Evolutionary conservation across 2,113 vertebrate species (phyloP).

Genomic region (Centropus bengalensis): DNA sequence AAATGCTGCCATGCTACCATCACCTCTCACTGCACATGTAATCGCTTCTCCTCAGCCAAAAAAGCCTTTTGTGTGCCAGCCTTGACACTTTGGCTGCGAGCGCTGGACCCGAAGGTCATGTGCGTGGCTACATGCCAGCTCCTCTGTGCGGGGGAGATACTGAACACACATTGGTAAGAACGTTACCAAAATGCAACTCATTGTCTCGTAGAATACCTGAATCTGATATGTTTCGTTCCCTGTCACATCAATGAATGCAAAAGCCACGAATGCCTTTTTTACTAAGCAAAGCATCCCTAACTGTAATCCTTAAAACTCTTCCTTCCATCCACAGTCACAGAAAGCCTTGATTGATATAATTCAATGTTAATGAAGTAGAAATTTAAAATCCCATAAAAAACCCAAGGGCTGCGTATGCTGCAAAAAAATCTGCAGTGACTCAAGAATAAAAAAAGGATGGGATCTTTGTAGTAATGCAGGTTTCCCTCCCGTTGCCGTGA

Average conservation of each 20-base stretch:
- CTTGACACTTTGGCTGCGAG: background rate
- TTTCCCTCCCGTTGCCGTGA: conserved; percentile 95
- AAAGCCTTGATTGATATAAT: conserved; percentile 84
- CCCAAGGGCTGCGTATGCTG: conserved; percentile 85
- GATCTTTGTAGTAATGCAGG: conserved; percentile 81
- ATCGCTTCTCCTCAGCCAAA: conserved; percentile 43
- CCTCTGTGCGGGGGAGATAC: background rate
- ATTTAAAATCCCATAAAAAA: conserved; percentile 72
- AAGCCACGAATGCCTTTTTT: conserved; percentile 48
- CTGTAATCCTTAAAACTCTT: conserved; percentile 70
- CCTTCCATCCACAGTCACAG: conserved; percentile 95
- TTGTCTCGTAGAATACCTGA: conserved; percentile 66
- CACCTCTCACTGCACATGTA: background rate
- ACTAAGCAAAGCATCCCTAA: conserved; percentile 57
- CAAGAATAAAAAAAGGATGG: conserved; percentile 82
- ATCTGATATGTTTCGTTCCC: conserved; percentile 70
- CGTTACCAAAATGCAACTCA: conserved; percentile 44
- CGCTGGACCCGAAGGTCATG: conserved; percentile 34
- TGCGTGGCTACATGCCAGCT: conserved; percentile 27
- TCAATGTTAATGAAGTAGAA: conserved; percentile 76
- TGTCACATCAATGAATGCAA: conserved; percentile 44
- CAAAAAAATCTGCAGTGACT: conserved; percentile 84
- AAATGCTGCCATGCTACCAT: background rate
- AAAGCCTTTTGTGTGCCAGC: background rate
- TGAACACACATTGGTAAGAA: conserved; percentile 17